A percentile compares a stretch with the other conserved stretches of the same genome.
Evolutionary conservation across 1,140 invertebrate species (phyloP).

Genomic region (Magallana gigas): DNA sequence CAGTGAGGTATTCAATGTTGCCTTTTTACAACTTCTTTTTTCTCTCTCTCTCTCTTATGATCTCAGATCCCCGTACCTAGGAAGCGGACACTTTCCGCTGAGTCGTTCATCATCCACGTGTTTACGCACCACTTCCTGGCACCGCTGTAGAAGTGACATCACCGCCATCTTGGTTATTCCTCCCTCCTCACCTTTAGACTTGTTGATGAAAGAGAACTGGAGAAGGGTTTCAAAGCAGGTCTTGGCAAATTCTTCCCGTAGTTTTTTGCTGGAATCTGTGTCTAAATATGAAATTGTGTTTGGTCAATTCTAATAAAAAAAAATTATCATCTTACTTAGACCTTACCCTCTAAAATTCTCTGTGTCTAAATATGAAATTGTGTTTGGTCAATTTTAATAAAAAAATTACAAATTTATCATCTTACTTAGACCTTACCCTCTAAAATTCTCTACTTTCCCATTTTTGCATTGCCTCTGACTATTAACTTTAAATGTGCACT

Average conservation of each 20-base stretch:
- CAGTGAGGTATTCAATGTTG: no score
- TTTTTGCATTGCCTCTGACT: no score
- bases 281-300: conserved; percentile 81
- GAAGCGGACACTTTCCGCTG: conserved; percentile 93
- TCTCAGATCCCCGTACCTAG: conserved; percentile 83
- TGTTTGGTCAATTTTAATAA: background rate
- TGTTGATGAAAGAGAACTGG: conserved; percentile 89
- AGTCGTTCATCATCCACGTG: conserved; percentile 93
- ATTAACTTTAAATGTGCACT: no score
- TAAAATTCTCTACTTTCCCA: no score
- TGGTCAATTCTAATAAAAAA: no score
- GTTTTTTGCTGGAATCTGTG: conserved; percentile 89
- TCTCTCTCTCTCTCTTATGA: no score
- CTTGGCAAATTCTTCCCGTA: conserved; percentile 96
- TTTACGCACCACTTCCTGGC: conserved; percentile 93
- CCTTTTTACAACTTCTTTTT: no score
- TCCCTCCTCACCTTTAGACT: conserved; percentile 80
- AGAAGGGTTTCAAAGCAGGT: conserved; percentile 97
- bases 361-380: conserved; percentile 47
- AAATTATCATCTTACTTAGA: no score
- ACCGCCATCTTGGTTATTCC: conserved; percentile 92
- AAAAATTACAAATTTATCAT: no score
- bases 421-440: no score
- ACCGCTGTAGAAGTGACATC: conserved; percentile 90
- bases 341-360: no score